Evolutionary conservation across 2,113 vertebrate species (phyloP).

Genomic region (Sisor rabdophorus): DNA sequence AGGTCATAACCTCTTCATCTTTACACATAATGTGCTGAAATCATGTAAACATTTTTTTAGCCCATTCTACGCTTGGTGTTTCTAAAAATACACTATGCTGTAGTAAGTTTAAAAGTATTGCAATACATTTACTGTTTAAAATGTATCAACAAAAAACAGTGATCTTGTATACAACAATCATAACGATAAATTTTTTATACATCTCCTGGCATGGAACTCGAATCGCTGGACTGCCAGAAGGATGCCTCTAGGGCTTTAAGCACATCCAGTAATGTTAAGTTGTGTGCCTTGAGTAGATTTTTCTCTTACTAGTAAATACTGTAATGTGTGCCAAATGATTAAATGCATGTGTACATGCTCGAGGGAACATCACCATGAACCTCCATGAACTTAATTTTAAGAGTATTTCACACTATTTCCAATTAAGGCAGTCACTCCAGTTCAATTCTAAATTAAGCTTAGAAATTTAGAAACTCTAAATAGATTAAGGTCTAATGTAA

Average conservation of each 20-base stretch:
- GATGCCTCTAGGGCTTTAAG: background rate
- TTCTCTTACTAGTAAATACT: background rate
- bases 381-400: no score
- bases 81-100: background rate
- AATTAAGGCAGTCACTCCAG: no score
- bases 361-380: no score
- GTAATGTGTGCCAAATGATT: background rate
- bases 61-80: background rate
- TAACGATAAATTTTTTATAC: conserved; percentile 8
- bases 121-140: background rate
- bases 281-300: background rate
- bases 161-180: conserved; percentile 13
- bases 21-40: no score
- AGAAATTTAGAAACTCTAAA: no score
- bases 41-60: background rate
- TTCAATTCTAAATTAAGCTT: no score
- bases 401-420: no score
- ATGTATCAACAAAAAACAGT: background rate
- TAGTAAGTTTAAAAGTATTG: background rate
- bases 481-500: no score
- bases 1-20: background rate
- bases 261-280: background rate
- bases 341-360: background rate
- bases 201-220: background rate
- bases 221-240: background rate